These are phyloP conservation scores for Channa maculata DNA, from an alignment of 2,113 vertebrate species.

Conservation along the genomic window DNA sequence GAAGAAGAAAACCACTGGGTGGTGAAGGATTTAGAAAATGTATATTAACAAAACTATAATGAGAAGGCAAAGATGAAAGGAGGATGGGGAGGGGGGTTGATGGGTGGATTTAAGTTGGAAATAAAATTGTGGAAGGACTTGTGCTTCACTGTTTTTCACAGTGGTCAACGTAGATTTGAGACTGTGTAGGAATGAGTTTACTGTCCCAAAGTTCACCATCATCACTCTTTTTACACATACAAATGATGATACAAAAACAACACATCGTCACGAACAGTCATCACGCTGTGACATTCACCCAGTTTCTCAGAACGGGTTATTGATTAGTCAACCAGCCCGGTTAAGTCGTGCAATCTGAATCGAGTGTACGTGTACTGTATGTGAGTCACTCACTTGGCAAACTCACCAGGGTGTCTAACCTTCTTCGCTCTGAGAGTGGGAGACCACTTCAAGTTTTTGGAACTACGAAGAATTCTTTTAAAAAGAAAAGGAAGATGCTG, in stretches of 20 bases:
- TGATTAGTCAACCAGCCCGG: conserved; percentile 52
- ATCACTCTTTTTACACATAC: conserved; percentile 6
- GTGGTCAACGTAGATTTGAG: conserved; percentile 19
- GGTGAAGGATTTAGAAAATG: conserved; percentile 54
- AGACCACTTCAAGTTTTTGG: conserved; percentile 3
- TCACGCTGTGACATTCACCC: conserved; percentile 29
- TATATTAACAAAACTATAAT: conserved; percentile 48
- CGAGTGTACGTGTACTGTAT: background rate
- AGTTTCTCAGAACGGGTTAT: conserved; percentile 49
- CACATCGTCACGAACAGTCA: conserved; percentile 21
- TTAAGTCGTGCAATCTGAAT: conserved; percentile 34
- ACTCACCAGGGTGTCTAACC: conserved; percentile 22
- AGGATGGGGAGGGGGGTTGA: conserved; percentile 1
- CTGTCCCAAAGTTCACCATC: conserved; percentile 6
- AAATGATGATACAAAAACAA: conserved; percentile 2
- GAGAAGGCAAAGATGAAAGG: conserved; percentile 51
- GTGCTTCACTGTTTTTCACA: conserved; percentile 3
- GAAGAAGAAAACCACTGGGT: conserved; percentile 25
- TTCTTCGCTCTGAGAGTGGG: background rate
- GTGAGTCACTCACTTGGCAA: conserved; percentile 55
- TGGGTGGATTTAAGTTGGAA: conserved; percentile 39
- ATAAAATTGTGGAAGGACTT: conserved; percentile 24
- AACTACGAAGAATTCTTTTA: background rate
- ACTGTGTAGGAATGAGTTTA: conserved; percentile 17
- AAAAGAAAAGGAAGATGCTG: no score